Evolutionary conservation across 2,797 vertebrate genomes (phyloP).

Genomic region (Gadopsis marmoratus): DNA sequence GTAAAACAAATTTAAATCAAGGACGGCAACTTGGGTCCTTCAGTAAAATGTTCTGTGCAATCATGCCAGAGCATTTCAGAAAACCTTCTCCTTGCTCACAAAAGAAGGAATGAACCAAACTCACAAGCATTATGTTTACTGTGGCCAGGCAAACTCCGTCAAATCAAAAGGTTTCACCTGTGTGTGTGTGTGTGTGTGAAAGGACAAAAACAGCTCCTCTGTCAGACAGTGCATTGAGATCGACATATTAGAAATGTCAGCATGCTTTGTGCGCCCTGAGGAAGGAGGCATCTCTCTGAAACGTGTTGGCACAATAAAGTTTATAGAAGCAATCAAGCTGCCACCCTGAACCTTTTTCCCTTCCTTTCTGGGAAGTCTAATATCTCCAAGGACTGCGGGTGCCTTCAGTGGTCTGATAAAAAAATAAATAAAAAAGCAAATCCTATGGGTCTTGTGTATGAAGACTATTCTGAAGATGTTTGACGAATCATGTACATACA

Average conservation of each 20-base stretch:
- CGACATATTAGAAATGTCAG: slow-evolving; percentile 3
- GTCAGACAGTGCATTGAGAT: neutral
- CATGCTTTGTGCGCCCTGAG: neutral
- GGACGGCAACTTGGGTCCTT: neutral
- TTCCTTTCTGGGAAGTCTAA: neutral
- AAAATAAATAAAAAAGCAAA: too few species aligned
- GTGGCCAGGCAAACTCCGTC: neutral
- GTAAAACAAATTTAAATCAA: neutral
- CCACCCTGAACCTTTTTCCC: neutral
- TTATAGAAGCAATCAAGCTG: slow-evolving; percentile 30
- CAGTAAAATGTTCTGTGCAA: neutral
- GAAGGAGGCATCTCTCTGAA: slow-evolving; percentile 16
- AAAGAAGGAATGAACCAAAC: neutral
- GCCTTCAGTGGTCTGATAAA: neutral
- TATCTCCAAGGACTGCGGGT: slow-evolving; percentile 9
- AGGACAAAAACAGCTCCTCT: slow-evolving; percentile 11
- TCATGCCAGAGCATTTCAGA: neutral
- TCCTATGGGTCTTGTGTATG: neutral
- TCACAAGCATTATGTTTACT: neutral
- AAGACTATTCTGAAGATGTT: neutral
- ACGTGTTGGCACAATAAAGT: slow-evolving; percentile 12
- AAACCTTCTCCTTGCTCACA: neutral
- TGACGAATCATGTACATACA: neutral
- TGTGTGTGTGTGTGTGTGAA: neutral
- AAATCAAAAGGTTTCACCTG: slow-evolving; percentile 3